Base-by-base conservation (phyloP, 1,140 invertebrate genomes). In the Drosophila persimilis region DNA sequence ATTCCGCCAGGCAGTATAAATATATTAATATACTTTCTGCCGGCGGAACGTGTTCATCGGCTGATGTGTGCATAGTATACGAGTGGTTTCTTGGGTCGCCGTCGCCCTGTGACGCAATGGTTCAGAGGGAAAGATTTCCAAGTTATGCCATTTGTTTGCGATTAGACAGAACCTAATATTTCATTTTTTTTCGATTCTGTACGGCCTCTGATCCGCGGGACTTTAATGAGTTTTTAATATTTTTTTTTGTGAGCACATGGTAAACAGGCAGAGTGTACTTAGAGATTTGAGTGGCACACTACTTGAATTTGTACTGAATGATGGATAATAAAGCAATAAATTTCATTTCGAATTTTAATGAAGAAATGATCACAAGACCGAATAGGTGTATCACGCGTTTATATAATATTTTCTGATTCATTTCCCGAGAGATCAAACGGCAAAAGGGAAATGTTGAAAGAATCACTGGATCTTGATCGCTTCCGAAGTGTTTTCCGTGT, bases 291-390 rank as follows among this genome's bases (percentile, higher is more conserved):
- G 20, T 47, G 15, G 20, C 15, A 46, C 8, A 20, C 45, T 17
- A 20, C 15, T 46, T 20, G 35, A 39, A 13, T 39, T 39, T 39
- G 35, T 13, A 39, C 11, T 39, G 35, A 39, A 39, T 39, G 35
- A 13, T 39, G 35, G 35, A 39, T 39, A 13, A 13, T 39, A 13
- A 39, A 39, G 35, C 35, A 39, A 39, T 39, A 1, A 5, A 39
- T n/a, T 60, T 59, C 17, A 9, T 51, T 73, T 20, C 4, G 24
- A 26, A 26, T 41, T 41, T 73, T 73, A 55, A 73, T 50, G 44
- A 51, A 31, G 35, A 69, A 69, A n/a, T 45, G 41, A 73, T 73
- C 70, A 51, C n/a, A 72, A 62, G 58, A 73, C 6, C 0, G 24
- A 69, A 50, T 43, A 7, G 13, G 7, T 35, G 9, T 1, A 58